Evolutionary conservation across 2,888 invertebrate species (phyloP), one percentile per base, ranked within the genome.

Genomic region (Patella pellucida): DNA sequence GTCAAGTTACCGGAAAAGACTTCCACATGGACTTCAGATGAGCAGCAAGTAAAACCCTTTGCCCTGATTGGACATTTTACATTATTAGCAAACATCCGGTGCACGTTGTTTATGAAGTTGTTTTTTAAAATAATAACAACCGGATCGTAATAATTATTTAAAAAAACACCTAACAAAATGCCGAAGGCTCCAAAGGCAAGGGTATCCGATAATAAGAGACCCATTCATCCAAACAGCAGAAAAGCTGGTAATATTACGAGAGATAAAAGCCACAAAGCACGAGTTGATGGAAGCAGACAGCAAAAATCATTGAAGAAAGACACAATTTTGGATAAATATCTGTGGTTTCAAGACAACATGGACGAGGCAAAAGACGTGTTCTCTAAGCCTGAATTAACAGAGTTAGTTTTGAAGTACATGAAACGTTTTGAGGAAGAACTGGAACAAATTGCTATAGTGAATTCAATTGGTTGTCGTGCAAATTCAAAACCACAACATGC

Each of bases 161-260:
- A 11, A 71, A 23, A 71, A 16, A 71, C 52, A n/a, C n/a, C n/a
- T n/a, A 41, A 15, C 31, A 82, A 14, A 1, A 86, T 86, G 88
- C 88, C 88, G 2, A 88, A 88, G 78, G 85, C 84, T 54, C 84
- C 85, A n/a, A 87, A 85, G 74, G 77, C 78, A 19, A 83, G 81
- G 51, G 79, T 83, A 52, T 80, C 80, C 4, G 62, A 83, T 69
- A 73, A 83, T 16, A 83, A 82, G 62, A 88, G 87, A 71, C 81
- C 85, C 1, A 81, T 89, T 67, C 96, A 96, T 91, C 96, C 96
- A 0, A 96, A 96, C 90, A 96, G 96, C 85, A 93, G 96, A 81
- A 96, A 95, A 92, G 95, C 95, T 0, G 92, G 93, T 80, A 94
- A 94, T 12, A 90, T 96, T 27, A 93, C 94, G 2, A 95, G 94